A percentile compares a stretch with the other conserved stretches of the same genome.
These are phyloP conservation scores for Vidua macroura DNA, from an alignment of 2,113 vertebrate species.

Conservation along the genomic window DNA sequence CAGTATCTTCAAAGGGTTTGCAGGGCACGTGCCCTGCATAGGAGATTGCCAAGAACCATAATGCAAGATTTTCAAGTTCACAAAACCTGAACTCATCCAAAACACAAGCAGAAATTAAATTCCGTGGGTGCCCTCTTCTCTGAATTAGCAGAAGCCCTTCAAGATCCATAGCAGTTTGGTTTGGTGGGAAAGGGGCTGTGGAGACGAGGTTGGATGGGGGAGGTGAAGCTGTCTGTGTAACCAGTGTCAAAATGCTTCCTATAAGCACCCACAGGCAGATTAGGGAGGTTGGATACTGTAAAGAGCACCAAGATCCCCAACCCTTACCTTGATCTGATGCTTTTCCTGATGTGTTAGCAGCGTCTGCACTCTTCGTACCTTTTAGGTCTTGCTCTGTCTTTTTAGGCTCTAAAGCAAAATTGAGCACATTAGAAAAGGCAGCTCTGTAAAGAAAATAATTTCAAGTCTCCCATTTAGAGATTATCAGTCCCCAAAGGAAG, in stretches of 20 bases:
- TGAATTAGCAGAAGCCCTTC: neutral
- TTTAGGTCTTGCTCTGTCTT: constrained; percentile 35
- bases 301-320: neutral
- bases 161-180: neutral
- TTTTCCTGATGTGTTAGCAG: neutral
- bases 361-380: neutral
- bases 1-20: neutral
- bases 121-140: neutral
- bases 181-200: neutral
- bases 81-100: neutral
- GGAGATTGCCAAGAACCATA: neutral
- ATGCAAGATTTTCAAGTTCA: neutral
- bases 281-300: too few species aligned
- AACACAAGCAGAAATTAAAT: neutral
- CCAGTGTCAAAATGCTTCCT: neutral
- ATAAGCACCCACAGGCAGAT: neutral
- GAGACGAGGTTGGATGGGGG: neutral
- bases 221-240: neutral
- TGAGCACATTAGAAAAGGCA: neutral
- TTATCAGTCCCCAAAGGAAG: neutral
- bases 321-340: neutral
- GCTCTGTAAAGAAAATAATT: neutral
- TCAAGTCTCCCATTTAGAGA: neutral
- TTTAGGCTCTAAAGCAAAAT: constrained; percentile 48
- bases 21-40: neutral